phyloP scores from a whole-genome alignment of 2,113 vertebrate species.

The Tragelaphus scriptus region DNA sequence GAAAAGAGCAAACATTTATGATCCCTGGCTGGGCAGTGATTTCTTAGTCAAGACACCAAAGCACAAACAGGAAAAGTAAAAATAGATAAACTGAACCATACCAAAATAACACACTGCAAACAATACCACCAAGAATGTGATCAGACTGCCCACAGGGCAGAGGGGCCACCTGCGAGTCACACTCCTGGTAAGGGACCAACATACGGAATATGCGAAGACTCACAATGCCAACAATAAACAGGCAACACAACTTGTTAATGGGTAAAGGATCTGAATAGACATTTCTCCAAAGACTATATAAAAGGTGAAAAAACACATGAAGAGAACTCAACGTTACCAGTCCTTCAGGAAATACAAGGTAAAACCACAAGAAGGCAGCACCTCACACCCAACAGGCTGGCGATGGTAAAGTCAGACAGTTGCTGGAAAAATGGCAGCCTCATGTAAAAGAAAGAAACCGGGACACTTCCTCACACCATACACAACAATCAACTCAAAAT shows the following conservation, averaged over 20 bases:
- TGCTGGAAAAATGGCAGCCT: background rate
- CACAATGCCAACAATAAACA: background rate
- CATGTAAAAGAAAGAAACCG: background rate
- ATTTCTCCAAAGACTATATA: background rate
- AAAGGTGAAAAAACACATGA: background rate
- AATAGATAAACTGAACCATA: background rate
- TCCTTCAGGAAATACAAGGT: background rate
- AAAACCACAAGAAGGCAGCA: background rate
- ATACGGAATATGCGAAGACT: background rate
- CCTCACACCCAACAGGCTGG: background rate
- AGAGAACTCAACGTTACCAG: background rate
- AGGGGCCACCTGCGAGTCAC: background rate
- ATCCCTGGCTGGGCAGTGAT: background rate
- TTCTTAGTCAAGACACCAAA: background rate
- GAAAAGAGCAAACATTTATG: background rate
- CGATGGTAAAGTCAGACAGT: background rate
- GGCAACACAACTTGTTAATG: background rate
- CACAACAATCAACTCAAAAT: background rate
- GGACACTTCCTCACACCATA: background rate
- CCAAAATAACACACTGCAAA: background rate
- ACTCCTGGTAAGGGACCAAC: background rate
- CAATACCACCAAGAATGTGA: background rate
- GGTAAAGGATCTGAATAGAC: background rate
- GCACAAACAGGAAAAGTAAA: background rate
- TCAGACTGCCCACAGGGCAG: background rate